These are phyloP conservation scores for Pantherophis alleghaniensis DNA, from an alignment of 2,797 vertebrate genomes.

Conservation along the genomic window DNA sequence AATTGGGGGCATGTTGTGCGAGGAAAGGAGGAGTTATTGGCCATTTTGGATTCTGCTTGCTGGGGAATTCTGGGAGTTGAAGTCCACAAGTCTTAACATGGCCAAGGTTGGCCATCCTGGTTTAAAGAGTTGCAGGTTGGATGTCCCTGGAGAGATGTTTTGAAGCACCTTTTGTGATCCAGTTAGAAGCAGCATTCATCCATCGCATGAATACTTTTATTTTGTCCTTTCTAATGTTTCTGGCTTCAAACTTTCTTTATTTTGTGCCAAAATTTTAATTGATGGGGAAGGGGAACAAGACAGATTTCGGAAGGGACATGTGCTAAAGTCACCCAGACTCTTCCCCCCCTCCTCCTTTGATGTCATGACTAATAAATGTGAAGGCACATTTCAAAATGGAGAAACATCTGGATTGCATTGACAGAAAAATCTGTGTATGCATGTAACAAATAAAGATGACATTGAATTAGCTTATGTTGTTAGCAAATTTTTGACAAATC, in stretches of 20 bases:
- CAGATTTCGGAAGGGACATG: background rate
- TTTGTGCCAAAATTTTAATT: background rate
- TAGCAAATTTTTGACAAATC: background rate
- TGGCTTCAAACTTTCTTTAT: background rate
- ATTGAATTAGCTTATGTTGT: background rate
- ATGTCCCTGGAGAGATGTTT: background rate
- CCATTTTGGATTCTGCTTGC: background rate
- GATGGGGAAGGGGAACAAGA: background rate
- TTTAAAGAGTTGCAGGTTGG: background rate
- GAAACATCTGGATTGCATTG: background rate
- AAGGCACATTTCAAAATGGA: background rate
- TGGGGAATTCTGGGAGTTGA: background rate
- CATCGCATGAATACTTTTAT: background rate
- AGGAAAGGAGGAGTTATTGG: background rate
- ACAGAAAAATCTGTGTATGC: background rate
- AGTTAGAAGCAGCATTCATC: background rate
- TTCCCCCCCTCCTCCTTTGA: background rate
- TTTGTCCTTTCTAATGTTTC: background rate
- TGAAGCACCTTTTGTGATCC: background rate
- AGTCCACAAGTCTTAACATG: background rate
- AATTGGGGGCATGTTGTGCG: background rate
- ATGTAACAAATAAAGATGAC: background rate
- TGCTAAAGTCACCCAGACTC: background rate
- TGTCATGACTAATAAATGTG: background rate
- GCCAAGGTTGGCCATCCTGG: background rate